Evolutionary conservation across 92 coral and sea anemone species (phyloP).

Genomic region (Chrysogorgia sp.): DNA sequence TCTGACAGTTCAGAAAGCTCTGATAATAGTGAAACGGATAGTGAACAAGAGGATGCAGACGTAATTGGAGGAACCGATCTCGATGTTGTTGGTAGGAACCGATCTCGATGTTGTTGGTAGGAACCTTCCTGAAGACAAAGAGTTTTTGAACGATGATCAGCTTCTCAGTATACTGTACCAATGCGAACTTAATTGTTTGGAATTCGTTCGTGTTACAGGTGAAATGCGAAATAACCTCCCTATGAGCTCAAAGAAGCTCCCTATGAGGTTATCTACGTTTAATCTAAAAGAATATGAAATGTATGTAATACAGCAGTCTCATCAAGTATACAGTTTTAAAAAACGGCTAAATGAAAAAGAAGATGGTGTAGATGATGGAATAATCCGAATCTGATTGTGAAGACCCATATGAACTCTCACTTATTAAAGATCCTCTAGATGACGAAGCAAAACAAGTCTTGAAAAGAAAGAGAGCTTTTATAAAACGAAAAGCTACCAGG

Average conservation of each 20-base stretch:
- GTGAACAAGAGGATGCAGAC: slow-evolving; percentile 5
- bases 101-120: slow-evolving; percentile 5
- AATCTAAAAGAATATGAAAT: slow-evolving; percentile 50
- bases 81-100: slow-evolving; percentile 11
- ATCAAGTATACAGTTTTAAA: slow-evolving; percentile 55
- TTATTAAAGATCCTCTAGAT: slow-evolving; percentile 28
- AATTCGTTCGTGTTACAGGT: slow-evolving; percentile 26
- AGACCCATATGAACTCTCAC: slow-evolving; percentile 44
- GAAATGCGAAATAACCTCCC: slow-evolving; percentile 14
- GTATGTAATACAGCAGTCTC: slow-evolving; percentile 57
- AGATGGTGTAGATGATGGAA: slow-evolving; percentile 41
- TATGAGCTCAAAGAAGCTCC: slow-evolving; percentile 44
- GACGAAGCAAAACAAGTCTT: slow-evolving; percentile 45
- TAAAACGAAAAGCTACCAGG: slow-evolving; percentile 41
- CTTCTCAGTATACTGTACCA: slow-evolving; percentile 17
- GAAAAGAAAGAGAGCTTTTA: slow-evolving; percentile 45
- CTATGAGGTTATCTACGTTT: slow-evolving; percentile 53
- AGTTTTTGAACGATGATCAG: slow-evolving; percentile 27
- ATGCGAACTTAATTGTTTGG: slow-evolving; percentile 19
- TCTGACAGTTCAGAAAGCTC: slow-evolving; percentile 22
- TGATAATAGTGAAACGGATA: slow-evolving; percentile 7
- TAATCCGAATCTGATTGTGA: slow-evolving; percentile 58
- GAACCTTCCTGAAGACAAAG: slow-evolving; percentile 8
- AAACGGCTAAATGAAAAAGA: slow-evolving; percentile 40
- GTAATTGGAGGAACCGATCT: slow-evolving; percentile 10